Evolutionary conservation across 1,140 invertebrate species (phyloP), one percentile per base, ranked within the genome.

Genomic region (Caligus rogercresseyi): DNA sequence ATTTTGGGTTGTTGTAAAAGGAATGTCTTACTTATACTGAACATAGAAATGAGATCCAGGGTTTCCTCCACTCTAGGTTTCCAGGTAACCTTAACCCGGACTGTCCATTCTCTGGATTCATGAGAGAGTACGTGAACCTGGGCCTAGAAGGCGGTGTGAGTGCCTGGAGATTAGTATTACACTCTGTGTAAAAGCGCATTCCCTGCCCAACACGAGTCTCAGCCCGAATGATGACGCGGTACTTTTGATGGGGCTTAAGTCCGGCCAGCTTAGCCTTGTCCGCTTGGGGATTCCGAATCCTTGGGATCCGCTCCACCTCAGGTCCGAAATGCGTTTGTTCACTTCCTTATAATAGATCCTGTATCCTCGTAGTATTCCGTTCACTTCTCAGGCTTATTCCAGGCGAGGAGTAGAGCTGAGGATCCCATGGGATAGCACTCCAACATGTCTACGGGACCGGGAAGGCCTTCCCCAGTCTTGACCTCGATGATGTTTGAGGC

Each of bases 361-460:
- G 72, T 97, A 98, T 7, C 91, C 91, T 1, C 83, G 91, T 0
- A 98, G 73, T 64, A 86, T 79, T 21, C 95, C 95, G 75, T 99
- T 98, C 16, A 88, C 83, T 70, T 92, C 18, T 87, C 79, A 0
- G 95, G 95, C 70, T 84, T 84, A 70, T 89, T 84, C 95, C 95
- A 98, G 57, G 80, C 81, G 0, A 98, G 74, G 57, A 83, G 80
- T 69, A 96, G 82, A 14, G 89, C 87, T 18, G 86, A 91, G 0
- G 88, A 86, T 14, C 91, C 91, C 70, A 91, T 78, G 0, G 86
- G 85, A 69, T 83, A 82, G 0, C 84, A 89, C 70, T 88, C 84
- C 24, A 89, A 76, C n/a, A 80, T 80, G 56, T 84, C 78, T 4
- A 96, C 89, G 2, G 89, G 83, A 13, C 89, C 91, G 0, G 93